Evolutionary conservation across 1,140 invertebrate species (phyloP), one percentile per base, ranked within the genome.

Genomic region (Planococcus citri): DNA sequence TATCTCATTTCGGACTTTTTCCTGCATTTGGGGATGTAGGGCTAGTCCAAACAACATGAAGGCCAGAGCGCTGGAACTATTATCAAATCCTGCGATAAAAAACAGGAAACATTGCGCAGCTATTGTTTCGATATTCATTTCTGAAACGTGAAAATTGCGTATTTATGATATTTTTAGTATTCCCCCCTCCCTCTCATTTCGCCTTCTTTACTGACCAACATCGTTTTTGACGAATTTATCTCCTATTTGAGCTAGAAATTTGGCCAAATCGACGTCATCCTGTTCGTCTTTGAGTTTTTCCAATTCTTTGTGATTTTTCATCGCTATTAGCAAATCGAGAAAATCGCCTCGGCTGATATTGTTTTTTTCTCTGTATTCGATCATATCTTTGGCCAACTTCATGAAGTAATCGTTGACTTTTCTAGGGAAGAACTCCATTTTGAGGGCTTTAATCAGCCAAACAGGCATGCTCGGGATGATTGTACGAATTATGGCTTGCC

Each of bases 51-150:
- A 81, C 1, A 84, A 73, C 0, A 81, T 75, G 71, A 84, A 84
- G 0, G 80, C 75, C 27, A 87, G 75, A 0, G 82, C 78, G 0
- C 80, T 81, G 0, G 83, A 78, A 0, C 82, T 80, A 0, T 85
- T 86, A 74, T 87, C 86, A 73, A 83, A 88, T 1, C 86, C 87
- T 68, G 83, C 88, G 1, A 82, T 76, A 72, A 88, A 86, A 73
- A 90, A 89, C 6, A 86, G 41, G 0, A 85, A 77, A 51, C 12
- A 17, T 51, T 51, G 41, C 2, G 41, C 41, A 2, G 41, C 41
- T n/a, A 51, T 14, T 51, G 17, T 3, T 14, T 51, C 41, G n/a
- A 17, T 20, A n/a, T 4, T 51, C 2, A 51, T 51, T n/a, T 51
- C 41, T 51, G n/a, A 51, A 51, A 51, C 17, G 41, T 9, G 3